Evolutionary conservation across 2,888 invertebrate genomes (phyloP).

Genomic region (Volucella zonaria): DNA sequence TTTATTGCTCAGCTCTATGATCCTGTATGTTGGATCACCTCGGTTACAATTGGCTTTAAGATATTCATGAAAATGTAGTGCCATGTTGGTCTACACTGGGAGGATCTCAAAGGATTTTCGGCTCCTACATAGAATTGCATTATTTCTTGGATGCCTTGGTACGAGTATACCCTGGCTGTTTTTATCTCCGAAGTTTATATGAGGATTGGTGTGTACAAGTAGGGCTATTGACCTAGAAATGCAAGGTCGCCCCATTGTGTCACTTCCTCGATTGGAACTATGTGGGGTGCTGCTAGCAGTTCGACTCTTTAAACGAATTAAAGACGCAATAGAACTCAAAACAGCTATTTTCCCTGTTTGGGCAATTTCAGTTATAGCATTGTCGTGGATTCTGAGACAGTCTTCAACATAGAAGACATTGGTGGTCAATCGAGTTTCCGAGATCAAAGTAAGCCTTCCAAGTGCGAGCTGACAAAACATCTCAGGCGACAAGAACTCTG

Average conservation of each 20-base stretch:
- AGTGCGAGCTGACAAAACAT: constrained; percentile 59
- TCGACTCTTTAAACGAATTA: background rate
- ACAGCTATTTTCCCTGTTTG: constrained; percentile 57
- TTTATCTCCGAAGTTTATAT: no score
- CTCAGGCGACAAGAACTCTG: no score
- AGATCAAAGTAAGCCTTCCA: constrained; percentile 76
- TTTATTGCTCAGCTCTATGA: no score
- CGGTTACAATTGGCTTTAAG: no score
- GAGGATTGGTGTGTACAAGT: no score
- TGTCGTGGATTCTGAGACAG: constrained; percentile 65
- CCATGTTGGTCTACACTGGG: no score
- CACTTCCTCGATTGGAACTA: constrained; percentile 13
- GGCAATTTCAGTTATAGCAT: constrained; percentile 72
- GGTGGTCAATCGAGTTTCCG: constrained; percentile 76
- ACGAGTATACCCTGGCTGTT: no score
- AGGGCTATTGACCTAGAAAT: constrained; percentile 2
- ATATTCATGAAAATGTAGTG: no score
- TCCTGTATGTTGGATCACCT: no score
- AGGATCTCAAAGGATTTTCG: no score
- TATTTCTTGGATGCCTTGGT: no score
- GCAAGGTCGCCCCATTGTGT: constrained; percentile 26
- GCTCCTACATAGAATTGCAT: no score
- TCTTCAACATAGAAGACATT: constrained; percentile 66
- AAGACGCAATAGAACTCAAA: background rate
- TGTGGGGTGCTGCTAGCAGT: constrained; percentile 16